Base-by-base conservation (phyloP, 2,113 vertebrate genomes). In the Atrichornis clamosus region DNA sequence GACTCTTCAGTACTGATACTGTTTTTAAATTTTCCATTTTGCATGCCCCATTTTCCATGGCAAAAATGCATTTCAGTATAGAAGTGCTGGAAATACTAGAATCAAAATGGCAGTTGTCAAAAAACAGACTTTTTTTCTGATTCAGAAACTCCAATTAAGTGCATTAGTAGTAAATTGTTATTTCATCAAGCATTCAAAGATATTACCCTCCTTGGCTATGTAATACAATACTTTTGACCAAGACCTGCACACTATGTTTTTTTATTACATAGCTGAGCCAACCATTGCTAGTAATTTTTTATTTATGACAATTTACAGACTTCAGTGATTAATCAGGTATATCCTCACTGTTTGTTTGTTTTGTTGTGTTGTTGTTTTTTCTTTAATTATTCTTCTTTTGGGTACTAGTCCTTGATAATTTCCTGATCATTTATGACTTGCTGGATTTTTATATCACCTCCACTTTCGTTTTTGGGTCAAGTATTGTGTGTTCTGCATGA, bases 61-160 rank as follows among this genome's bases (percentile, higher is more conserved):
- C 15, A 86, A 64, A 50, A 69, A 37, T 50, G 10, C 4, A 59
- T 70, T 92, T 77, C 69, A 56, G 53, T 30, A 18, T 37, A 39
- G 13, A 0, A 0, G 11, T 59, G 10, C 5, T 67, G 53, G 21
- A 77, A 68, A 44, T 56, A 27, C 7, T 81, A 62, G 26, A 42
- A 59, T 35, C 12, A 41, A 87, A 63, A 13, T 73, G 15, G 33
- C 13, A n/a, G 22, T 23, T 80, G 14, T 63, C 13, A 65, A 87
- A 70, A 91, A 65, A 3, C 9, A 39, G 30, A 2, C 5, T 22
- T 6, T 32, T 84, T 76, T 73, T 81, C 56, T 75, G 14, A 56
- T 73, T 74, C 42, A 24, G 35, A 67, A 26, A 2, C 20, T 86
- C 84, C 30, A 56, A 15, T 92, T 81, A 84, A 70, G 3, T 46